These are phyloP conservation scores for Papilio aristodemus DNA, from an alignment of 1,140 invertebrate genomes.

Conservation along the genomic window DNA sequence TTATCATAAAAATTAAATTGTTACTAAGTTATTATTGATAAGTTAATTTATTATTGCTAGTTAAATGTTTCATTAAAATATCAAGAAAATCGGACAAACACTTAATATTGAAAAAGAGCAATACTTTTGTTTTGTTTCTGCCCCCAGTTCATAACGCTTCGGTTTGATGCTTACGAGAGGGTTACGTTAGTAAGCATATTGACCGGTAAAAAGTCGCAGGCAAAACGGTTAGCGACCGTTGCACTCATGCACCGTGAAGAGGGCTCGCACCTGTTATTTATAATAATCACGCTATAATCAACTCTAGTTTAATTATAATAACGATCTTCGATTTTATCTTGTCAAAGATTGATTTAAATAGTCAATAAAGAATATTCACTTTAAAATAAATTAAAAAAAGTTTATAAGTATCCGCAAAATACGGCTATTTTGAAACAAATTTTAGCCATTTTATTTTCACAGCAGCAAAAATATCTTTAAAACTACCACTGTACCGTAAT, in stretches of 20 bases:
- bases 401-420: too few species aligned
- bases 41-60: too few species aligned
- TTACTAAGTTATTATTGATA: too few species aligned
- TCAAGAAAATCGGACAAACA: too few species aligned
- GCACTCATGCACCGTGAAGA: constrained; percentile 62
- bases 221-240: constrained; percentile 65
- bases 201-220: constrained; percentile 52
- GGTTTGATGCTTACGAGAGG: constrained; percentile 25
- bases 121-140: background rate
- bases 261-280: constrained; percentile 59
- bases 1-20: too few species aligned
- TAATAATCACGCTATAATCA: constrained; percentile 31
- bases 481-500: too few species aligned
- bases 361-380: constrained; percentile 14
- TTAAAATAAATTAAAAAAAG: too few species aligned
- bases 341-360: constrained; percentile 16
- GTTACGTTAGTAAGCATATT: constrained; percentile 37
- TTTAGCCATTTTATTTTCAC: too few species aligned
- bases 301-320: background rate
- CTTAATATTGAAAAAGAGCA: too few species aligned
- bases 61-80: too few species aligned
- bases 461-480: too few species aligned
- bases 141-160: background rate
- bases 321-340: background rate
- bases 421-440: too few species aligned